A percentile compares a stretch with the other conserved stretches of the same genome.
These are phyloP conservation scores for Dicyrtomina minuta DNA, from an alignment of 2,888 invertebrate genomes.

Conservation along the genomic window DNA sequence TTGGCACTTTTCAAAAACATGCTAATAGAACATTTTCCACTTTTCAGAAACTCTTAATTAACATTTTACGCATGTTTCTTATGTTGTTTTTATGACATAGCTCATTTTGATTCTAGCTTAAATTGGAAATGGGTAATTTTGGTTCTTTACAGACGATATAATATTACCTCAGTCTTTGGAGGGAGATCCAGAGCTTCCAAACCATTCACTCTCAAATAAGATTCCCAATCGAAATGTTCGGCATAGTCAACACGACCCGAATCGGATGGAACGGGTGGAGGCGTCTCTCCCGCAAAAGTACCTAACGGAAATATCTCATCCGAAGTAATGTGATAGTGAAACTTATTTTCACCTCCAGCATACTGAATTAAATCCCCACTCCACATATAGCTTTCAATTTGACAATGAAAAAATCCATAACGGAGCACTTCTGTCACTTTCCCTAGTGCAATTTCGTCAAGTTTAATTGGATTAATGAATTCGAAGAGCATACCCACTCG, in stretches of 20 bases:
- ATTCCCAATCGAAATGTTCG: background rate
- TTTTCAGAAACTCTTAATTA: too few species aligned
- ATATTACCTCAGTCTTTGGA: background rate
- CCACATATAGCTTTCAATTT: constrained; percentile 4
- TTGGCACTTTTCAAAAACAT: too few species aligned
- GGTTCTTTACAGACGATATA: too few species aligned
- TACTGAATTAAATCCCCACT: constrained; percentile 1
- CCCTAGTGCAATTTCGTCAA: constrained; percentile 25
- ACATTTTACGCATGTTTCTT: too few species aligned
- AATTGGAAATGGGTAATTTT: too few species aligned
- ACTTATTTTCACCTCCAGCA: constrained; percentile 8
- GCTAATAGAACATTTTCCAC: too few species aligned
- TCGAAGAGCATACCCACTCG: constrained; percentile 32
- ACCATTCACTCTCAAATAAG: background rate
- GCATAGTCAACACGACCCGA: too few species aligned
- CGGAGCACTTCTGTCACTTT: constrained; percentile 22
- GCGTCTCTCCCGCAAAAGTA: background rate
- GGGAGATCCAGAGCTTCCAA: background rate
- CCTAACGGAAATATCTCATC: constrained; percentile 18
- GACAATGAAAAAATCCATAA: constrained; percentile 35
- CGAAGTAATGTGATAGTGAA: constrained; percentile 13
- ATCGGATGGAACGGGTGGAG: too few species aligned
- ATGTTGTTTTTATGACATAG: too few species aligned
- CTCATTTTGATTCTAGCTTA: too few species aligned
- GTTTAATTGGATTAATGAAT: constrained; percentile 31